These are phyloP conservation scores for Eupristina koningsbergeri DNA, from an alignment of 1,140 invertebrate genomes.

Conservation along the genomic window DNA sequence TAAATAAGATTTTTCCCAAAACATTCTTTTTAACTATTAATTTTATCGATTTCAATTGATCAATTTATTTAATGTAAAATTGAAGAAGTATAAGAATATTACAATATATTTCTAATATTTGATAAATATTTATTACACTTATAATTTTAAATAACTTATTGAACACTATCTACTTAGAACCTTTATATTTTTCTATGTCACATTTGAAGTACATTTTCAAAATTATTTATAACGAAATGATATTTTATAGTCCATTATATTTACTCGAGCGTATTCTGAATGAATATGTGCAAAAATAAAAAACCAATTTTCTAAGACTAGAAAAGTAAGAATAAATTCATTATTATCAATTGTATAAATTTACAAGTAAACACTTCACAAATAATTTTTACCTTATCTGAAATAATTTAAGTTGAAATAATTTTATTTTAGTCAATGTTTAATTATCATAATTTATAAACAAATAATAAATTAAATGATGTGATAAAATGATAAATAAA, in stretches of 20 bases:
- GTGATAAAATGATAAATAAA: too few species aligned
- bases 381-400: too few species aligned
- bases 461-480: too few species aligned
- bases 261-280: conserved; percentile 8
- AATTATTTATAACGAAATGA: conserved; percentile 7
- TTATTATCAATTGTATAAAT: neutral
- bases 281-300: neutral
- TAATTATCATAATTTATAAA: too few species aligned
- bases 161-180: neutral
- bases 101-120: too few species aligned
- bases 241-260: neutral
- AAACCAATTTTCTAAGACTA: neutral
- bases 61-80: too few species aligned
- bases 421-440: too few species aligned
- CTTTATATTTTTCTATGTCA: neutral
- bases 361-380: neutral
- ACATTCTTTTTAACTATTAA: too few species aligned
- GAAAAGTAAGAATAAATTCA: neutral
- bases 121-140: neutral
- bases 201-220: neutral
- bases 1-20: too few species aligned
- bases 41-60: too few species aligned
- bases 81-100: too few species aligned
- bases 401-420: too few species aligned
- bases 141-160: neutral